Evolutionary conservation across 2,888 invertebrate species (phyloP).

Genomic region (Pachymerium ferrugineum): DNA sequence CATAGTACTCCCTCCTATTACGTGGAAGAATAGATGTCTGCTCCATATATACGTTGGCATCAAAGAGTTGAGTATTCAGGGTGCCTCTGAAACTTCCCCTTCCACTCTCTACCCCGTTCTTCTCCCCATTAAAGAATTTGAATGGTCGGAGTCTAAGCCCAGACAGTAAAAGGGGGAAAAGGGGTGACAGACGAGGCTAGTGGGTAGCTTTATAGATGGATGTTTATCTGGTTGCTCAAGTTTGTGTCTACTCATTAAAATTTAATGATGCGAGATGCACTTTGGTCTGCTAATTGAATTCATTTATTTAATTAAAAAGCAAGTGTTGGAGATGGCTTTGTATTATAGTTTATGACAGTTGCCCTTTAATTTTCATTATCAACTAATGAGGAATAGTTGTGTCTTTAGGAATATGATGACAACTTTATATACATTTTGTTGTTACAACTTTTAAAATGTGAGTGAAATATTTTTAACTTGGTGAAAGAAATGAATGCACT

Average conservation of each 20-base stretch:
- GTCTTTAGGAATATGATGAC: background rate
- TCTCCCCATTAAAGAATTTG: conserved; percentile 15
- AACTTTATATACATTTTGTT: background rate
- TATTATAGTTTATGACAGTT: background rate
- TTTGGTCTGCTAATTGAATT: conserved; percentile 6
- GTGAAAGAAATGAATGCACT: too few relatives aligned
- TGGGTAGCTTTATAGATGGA: conserved; percentile 6
- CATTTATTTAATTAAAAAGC: conserved; percentile 20
- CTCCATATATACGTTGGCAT: conserved; percentile 15
- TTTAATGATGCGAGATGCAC: conserved; percentile 15
- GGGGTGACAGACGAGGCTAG: conserved; percentile 16
- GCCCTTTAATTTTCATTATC: conserved; percentile 11
- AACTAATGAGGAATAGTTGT: background rate
- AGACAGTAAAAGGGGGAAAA: conserved; percentile 14
- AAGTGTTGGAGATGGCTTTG: background rate
- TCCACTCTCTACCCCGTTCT: conserved; percentile 13
- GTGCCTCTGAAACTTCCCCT: conserved; percentile 13
- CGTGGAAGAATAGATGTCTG: conserved; percentile 14
- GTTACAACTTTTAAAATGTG: too few relatives aligned
- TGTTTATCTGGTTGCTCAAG: conserved; percentile 15
- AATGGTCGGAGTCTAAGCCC: conserved; percentile 12
- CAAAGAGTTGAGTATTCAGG: conserved; percentile 10
- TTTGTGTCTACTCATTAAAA: conserved; percentile 19
- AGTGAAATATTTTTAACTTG: too few relatives aligned
- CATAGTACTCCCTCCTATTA: conserved; percentile 3